Evolutionary conservation across 2,888 invertebrate species (phyloP).

Genomic region (Drosophila nr. medialis): DNA sequence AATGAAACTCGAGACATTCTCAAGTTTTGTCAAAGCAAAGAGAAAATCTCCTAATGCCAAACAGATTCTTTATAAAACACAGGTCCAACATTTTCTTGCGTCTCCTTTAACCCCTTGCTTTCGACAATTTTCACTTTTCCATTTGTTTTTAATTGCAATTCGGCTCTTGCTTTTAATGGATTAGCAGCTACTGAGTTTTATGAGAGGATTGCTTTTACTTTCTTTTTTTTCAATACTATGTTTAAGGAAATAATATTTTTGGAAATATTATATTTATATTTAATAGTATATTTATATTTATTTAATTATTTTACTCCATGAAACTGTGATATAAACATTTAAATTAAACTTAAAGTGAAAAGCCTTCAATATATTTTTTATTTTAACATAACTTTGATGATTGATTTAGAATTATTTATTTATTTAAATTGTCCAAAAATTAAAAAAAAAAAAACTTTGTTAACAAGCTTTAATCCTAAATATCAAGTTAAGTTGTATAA

Average conservation of each 20-base stretch:
- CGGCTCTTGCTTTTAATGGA: slow-evolving; percentile 43
- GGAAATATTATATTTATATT: neutral
- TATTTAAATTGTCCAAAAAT: neutral
- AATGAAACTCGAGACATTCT: slow-evolving; percentile 1
- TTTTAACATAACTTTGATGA: neutral
- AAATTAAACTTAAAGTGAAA: neutral
- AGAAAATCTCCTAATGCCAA: slow-evolving; percentile 1
- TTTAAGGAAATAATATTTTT: neutral
- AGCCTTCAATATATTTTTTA: neutral
- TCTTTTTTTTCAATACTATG: too few species aligned
- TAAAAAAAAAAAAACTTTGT: neutral
- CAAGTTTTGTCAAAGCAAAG: slow-evolving; percentile 9
- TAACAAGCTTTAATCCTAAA: neutral
- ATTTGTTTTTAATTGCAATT: slow-evolving; percentile 52
- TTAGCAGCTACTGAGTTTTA: slow-evolving; percentile 3
- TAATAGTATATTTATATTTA: neutral
- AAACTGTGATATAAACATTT: neutral
- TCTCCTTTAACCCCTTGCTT: neutral
- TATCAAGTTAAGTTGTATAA: neutral
- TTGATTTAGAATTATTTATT: neutral
- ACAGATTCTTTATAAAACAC: neutral
- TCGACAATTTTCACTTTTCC: slow-evolving; percentile 1
- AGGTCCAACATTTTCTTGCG: neutral
- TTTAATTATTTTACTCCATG: neutral
- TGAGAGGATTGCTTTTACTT: neutral